Evolutionary conservation across 2,797 vertebrate genomes (phyloP), one percentile per base, ranked within the genome.

Genomic region (Buphagus erythrorhynchus): DNA sequence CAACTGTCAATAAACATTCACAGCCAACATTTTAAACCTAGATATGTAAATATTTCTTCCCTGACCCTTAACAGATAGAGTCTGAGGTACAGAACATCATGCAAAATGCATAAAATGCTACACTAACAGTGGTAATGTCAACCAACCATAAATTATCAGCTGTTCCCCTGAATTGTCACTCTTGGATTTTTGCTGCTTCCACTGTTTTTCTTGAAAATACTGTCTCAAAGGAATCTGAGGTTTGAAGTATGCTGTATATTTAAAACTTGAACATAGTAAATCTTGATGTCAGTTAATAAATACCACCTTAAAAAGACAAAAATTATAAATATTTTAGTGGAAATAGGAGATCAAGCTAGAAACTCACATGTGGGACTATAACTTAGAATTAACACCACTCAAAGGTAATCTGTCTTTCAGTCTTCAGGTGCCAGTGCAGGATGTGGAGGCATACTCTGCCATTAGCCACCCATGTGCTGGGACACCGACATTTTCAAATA

Each of bases 221-320:
- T 65, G 6, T 84, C 90, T 96, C 81, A 73, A 28, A 92, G 67
- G 83, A 83, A 61, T 87, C 80, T 95, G 84, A 86, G 74, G 6
- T 49, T 85, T 85, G 83, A 95, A 76, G 45, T 78, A 46, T 33
- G 83, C 61, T 66, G 49, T 82, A n/a, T 90, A 62, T 93, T 97
- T 95, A 96, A 90, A 95, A 90, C 18, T 77, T 82, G 68, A 93
- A 87, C 52, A 57, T 79, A 95, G 61, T 95, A 89, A 94, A 95
- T 94, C 88, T 92, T 20, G 5, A 46, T 74, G 13, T 74, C 59
- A 84, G 42, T 88, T 71, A 75, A 95, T 63, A 95, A 93, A 63
- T 68, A 31, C 36, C 62, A 77, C 42, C 68, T 81, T 90, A 71
- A 86, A 96, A 79, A 18, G 69, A 43, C 57, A 61, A 40, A 96